These are phyloP conservation scores for Margarornis squamiger DNA, from an alignment of 2,797 vertebrate genomes.

Conservation along the genomic window DNA sequence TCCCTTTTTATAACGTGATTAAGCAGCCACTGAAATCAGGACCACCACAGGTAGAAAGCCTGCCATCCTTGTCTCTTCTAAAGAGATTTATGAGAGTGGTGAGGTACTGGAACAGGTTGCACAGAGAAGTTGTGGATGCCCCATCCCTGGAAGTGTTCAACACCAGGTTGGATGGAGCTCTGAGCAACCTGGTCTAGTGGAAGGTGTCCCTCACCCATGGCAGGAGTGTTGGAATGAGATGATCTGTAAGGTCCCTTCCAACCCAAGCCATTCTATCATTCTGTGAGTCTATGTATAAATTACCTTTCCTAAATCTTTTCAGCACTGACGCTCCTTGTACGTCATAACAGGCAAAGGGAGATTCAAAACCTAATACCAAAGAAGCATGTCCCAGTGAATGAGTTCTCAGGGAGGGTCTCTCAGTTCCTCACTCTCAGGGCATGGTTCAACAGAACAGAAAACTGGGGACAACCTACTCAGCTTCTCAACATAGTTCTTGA, in stretches of 20 bases:
- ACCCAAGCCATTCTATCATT: neutral
- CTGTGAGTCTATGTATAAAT: neutral
- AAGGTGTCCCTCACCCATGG: neutral
- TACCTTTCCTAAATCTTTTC: neutral
- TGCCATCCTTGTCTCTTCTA: neutral
- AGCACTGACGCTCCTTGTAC: neutral
- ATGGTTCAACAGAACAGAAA: neutral
- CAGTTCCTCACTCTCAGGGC: neutral
- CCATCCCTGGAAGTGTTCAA: neutral
- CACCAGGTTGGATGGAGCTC: neutral
- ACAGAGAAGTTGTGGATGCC: neutral
- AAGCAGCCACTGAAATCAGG: neutral
- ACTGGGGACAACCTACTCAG: neutral
- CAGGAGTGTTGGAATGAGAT: neutral
- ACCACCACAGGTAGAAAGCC: neutral
- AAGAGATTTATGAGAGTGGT: neutral
- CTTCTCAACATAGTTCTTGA: neutral
- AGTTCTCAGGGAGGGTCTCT: neutral
- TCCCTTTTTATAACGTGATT: neutral
- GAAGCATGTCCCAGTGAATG: neutral
- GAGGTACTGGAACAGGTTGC: neutral
- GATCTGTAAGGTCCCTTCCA: neutral
- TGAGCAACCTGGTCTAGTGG: neutral
- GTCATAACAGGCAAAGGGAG: neutral
- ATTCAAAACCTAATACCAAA: neutral